phyloP scores from a whole-genome alignment of 2,888 invertebrate genomes.

The Periphyllus acericola region DNA sequence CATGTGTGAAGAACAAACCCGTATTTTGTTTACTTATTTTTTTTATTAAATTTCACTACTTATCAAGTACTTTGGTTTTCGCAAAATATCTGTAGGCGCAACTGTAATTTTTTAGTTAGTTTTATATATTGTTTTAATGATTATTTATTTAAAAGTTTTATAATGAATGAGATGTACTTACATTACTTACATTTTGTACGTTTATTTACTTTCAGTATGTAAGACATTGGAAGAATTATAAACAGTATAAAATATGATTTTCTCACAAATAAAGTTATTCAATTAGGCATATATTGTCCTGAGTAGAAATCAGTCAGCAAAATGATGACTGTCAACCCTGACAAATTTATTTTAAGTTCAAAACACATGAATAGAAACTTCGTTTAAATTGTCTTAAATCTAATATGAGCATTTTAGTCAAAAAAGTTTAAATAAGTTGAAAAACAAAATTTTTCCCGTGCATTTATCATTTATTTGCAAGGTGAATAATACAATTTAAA shows the following conservation, averaged over 20 bases:
- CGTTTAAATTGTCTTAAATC: not conserved
- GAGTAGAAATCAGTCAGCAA: not conserved
- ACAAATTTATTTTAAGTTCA: not conserved
- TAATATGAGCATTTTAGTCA: not conserved
- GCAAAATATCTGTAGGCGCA: too few relatives aligned
- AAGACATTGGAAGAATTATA: not conserved
- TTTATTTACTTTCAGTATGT: too few relatives aligned
- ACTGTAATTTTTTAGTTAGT: too few relatives aligned
- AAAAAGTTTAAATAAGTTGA: not conserved
- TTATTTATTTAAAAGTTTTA: too few relatives aligned
- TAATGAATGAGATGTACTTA: too few relatives aligned
- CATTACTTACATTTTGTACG: too few relatives aligned
- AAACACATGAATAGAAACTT: not conserved
- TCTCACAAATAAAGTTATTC: not conserved
- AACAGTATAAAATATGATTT: not conserved
- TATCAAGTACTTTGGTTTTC: too few relatives aligned
- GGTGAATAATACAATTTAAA: not conserved
- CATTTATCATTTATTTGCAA: not conserved
- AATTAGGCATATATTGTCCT: not conserved
- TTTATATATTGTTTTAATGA: too few relatives aligned
- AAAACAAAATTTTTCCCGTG: not conserved
- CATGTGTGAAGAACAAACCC: not conserved
- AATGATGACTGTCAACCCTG: too few relatives aligned
- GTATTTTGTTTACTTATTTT: too few relatives aligned
- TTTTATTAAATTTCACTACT: too few relatives aligned